Conservation (phyloP, 2,797 vertebrate species). For the Gymnoscopelus microlampas region DNA sequence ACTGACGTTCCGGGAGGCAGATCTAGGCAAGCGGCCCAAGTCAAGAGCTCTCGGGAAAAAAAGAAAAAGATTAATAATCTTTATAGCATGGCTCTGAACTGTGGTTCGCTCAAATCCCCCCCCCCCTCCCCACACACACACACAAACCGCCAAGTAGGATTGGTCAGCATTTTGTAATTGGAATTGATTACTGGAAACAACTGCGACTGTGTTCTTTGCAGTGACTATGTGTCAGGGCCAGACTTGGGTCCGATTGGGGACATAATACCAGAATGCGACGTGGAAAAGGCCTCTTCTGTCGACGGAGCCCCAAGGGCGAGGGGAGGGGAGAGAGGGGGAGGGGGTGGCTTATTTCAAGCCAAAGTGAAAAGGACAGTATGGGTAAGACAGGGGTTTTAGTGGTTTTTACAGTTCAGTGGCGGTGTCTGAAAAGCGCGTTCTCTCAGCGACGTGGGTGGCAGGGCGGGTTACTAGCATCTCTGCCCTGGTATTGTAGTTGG, state of each 20-base stretch:
- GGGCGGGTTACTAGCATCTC: slow-evolving; percentile 90
- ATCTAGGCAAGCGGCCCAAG: slow-evolving; percentile 27
- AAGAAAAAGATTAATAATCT: slow-evolving; percentile 63
- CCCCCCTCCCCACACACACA: too few relatives aligned
- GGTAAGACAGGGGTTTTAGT: slow-evolving; percentile 92
- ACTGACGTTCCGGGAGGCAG: slow-evolving; percentile 41
- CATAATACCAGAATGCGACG: slow-evolving; percentile 69
- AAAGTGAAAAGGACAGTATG: slow-evolving; percentile 92
- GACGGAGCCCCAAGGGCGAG: slow-evolving; percentile 55
- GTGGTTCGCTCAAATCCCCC: slow-evolving; percentile 31
- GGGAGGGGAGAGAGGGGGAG: slow-evolving; percentile 39
- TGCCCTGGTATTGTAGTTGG: slow-evolving; percentile 95
- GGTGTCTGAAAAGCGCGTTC: slow-evolving; percentile 91
- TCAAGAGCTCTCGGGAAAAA: not conserved
- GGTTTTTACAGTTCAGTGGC: slow-evolving; percentile 95
- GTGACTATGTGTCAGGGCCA: slow-evolving; percentile 51
- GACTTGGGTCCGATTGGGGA: slow-evolving; percentile 49
- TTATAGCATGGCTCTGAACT: slow-evolving; percentile 61
- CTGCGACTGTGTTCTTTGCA: slow-evolving; percentile 45
- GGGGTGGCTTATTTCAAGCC: slow-evolving; percentile 87
- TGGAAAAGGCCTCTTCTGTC: slow-evolving; percentile 64
- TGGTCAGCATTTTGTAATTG: slow-evolving; percentile 68
- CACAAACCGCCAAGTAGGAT: slow-evolving; percentile 33
- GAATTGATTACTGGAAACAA: slow-evolving; percentile 72
- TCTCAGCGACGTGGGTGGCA: slow-evolving; percentile 99